A percentile compares a stretch with the other conserved stretches of the same genome.
Evolutionary conservation across 2,888 invertebrate genomes (phyloP).

Genomic region (Gisinianus flammeolus): DNA sequence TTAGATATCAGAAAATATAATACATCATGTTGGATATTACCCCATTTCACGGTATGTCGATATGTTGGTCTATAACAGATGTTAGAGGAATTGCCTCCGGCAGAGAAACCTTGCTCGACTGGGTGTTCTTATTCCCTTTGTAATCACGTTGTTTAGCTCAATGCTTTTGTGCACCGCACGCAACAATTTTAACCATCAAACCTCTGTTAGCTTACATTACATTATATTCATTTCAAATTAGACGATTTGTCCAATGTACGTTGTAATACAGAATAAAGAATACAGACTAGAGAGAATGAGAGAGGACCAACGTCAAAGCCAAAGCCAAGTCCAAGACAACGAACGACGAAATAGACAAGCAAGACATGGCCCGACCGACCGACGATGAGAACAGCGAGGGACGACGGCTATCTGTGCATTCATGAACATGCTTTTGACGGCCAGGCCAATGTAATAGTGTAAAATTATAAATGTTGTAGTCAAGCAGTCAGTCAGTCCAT

Average conservation of each 20-base stretch:
- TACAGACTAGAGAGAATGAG: background rate
- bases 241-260: background rate
- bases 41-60: constrained; percentile 3
- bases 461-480: constrained; percentile 13
- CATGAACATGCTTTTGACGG: too few relatives aligned
- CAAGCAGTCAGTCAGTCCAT: constrained; percentile 21
- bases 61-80: constrained; percentile 33
- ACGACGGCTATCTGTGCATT: too few relatives aligned
- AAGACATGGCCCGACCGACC: too few relatives aligned
- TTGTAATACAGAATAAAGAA: too few relatives aligned
- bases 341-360: too few relatives aligned
- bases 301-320: too few relatives aligned
- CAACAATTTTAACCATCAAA: constrained; percentile 50
- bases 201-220: constrained; percentile 4
- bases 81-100: constrained; percentile 44
- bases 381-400: too few relatives aligned
- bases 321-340: too few relatives aligned
- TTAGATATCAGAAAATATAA: too few relatives aligned
- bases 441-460: too few relatives aligned
- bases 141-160: constrained; percentile 57
- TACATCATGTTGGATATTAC: background rate
- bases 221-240: background rate
- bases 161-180: constrained; percentile 57
- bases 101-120: constrained; percentile 50
- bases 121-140: constrained; percentile 56